Base-by-base conservation (phyloP, 2,113 vertebrate genomes). In the Canis aureus region DNA sequence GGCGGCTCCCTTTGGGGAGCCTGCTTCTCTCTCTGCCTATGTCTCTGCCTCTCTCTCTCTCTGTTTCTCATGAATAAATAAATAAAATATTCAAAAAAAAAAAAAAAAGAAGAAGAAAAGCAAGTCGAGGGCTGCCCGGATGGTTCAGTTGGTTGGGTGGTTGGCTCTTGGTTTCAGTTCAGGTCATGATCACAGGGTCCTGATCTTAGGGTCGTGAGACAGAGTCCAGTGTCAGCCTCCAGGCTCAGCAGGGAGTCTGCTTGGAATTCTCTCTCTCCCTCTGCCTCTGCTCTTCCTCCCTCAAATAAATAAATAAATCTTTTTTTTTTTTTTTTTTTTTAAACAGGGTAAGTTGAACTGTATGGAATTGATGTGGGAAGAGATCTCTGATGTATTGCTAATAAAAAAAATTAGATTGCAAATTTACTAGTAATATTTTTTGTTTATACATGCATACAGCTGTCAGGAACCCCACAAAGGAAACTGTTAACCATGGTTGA, bases 401-500 rank as follows among this genome's bases (percentile, higher is more conserved):
- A 88, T 66, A 32, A 53, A 89, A 89, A 86, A 93, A 53, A 53
- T 71, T 69, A 64, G 59, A 57, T 38, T 51, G 43, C 20, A 94
- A 51, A 78, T 86, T 78, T 87, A 59, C 82, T 95, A 88, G 23
- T 38, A 88, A 86, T 43, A 60, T 55, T 95, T 8, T 74, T 35
- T 51, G 49, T 93, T 94, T 71, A 73, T 16, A 59, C 22, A 79
- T 25, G 49, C 17, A 35, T 79, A 23, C 49, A 83, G 60, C 66
- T 95, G 69, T 94, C 82, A 86, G 93, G 80, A 81, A 85, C 49
- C 27, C 27, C 60, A 38, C 29, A 57, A 27, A 83, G 32, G 60
- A 97, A 85, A 85, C 53, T 27, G 15, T 92, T 81, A 32, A 64
- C 57, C 13, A 27, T 89, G 79, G 74, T 53, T 71, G 92, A 81